Evolutionary conservation across 2,797 vertebrate species (phyloP), one percentile per base, ranked within the genome.

Genomic region (Mormyrus proboscirostris): DNA sequence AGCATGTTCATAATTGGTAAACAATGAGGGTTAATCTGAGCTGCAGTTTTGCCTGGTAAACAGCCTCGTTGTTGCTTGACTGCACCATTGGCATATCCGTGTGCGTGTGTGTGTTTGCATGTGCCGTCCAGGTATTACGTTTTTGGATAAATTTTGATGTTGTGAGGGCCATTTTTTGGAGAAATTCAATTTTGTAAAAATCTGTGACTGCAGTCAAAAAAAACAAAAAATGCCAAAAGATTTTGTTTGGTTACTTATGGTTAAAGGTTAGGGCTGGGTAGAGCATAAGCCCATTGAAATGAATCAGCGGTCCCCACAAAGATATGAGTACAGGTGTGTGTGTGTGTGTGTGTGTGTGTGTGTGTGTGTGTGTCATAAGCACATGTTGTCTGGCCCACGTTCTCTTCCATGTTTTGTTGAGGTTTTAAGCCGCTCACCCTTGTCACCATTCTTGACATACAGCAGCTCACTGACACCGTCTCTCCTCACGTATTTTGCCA

Each of bases 11-110:
- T 65, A 62, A 59, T 49, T 33, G 44, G 25, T 73, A 44, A 89
- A 59, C 82, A 69, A 50, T 86, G 53, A 29, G 88, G 57, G 86
- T 50, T 89, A 86, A 62, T 69, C 55, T 33, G 79, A 57, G 44
- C 41, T 83, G 25, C 44, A 50, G 38, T 16, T 38, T 79, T 88
- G 53, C 29, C 79, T 89, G 57, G 55, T 89, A 29, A 51, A 65
- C 25, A 73, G 82, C 83, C 82, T n/a, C 29, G 6, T 10, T 49
- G 53, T 51, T 25, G 79, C 51, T 14, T 86, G 82, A 69, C 33
- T 76, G 7, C 6, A 50, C 44, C 79, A 50, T 55, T 49, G 79
- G 59, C 12, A 57, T 9, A 4, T 85, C 38, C 12, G 19, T 69
- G 53, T 85, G 53, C 38, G 3, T 41, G 29, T 55, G 29, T 8